Conservation (phyloP, 2,113 vertebrate species). For the Heloderma charlesbogerti region DNA sequence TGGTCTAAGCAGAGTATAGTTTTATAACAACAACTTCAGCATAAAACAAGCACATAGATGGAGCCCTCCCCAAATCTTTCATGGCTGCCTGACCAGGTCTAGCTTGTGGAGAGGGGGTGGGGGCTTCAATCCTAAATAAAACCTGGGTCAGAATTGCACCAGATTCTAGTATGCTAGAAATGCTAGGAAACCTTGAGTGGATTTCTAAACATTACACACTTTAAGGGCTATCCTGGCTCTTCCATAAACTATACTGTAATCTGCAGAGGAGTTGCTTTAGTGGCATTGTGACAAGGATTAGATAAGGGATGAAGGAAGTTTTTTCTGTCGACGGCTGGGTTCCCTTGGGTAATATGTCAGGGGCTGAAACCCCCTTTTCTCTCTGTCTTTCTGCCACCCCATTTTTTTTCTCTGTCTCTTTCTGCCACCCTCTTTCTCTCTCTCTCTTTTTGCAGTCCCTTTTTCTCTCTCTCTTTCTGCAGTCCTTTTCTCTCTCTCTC, state of each 20-base stretch:
- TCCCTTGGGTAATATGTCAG: too few species aligned
- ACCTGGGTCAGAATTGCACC: background rate
- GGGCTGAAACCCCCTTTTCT: background rate
- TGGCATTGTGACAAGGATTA: too few species aligned
- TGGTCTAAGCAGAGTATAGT: background rate
- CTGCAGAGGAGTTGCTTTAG: background rate
- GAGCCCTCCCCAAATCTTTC: background rate
- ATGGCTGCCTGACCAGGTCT: background rate
- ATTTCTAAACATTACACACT: background rate
- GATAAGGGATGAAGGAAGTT: too few species aligned
- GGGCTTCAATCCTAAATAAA: background rate
- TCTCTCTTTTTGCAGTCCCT: too few species aligned
- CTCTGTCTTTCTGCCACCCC: background rate
- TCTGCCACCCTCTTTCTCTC: background rate
- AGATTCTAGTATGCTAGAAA: background rate
- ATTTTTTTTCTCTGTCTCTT: too few species aligned
- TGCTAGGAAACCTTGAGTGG: background rate
- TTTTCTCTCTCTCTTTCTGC: too few species aligned
- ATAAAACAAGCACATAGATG: background rate
- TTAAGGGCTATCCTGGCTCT: background rate
- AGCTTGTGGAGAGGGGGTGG: background rate
- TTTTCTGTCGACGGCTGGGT: too few species aligned
- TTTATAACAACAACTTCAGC: background rate
- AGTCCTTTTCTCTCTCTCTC: too few species aligned
- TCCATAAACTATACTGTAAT: background rate